Evolutionary conservation across 2,797 vertebrate genomes (phyloP).

Genomic region (Cryptoprocta ferox): DNA sequence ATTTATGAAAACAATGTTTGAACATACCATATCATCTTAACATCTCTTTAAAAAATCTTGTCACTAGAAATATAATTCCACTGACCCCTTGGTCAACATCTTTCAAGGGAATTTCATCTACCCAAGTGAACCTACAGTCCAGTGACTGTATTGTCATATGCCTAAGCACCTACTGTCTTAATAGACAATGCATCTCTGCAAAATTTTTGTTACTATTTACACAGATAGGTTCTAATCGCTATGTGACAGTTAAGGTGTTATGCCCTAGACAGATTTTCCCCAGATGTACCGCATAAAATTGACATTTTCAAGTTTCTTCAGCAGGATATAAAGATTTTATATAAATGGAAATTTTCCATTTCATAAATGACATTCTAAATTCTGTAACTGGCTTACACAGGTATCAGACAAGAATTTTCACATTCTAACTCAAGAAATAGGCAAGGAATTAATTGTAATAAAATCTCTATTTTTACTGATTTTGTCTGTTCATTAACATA

Average conservation of each 20-base stretch:
- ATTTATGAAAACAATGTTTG: slow-evolving; percentile 27
- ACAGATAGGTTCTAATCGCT: slow-evolving; percentile 43
- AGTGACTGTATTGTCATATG: not conserved
- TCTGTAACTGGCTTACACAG: slow-evolving; percentile 46
- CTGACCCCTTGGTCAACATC: not conserved
- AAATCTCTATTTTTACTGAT: not conserved
- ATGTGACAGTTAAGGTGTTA: slow-evolving; percentile 54
- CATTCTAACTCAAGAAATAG: slow-evolving; percentile 44
- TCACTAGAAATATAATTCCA: slow-evolving; percentile 29
- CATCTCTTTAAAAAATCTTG: not conserved
- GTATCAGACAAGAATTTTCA: slow-evolving; percentile 37
- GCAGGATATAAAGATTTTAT: slow-evolving; percentile 76
- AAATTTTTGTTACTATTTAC: slow-evolving; percentile 47
- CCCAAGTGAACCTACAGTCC: not conserved
- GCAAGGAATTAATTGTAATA: slow-evolving; percentile 8
- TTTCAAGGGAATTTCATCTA: not conserved
- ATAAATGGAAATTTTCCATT: slow-evolving; percentile 76
- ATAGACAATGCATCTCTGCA: not conserved
- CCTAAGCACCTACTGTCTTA: not conserved
- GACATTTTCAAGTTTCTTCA: slow-evolving; percentile 77
- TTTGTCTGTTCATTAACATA: slow-evolving; percentile 33
- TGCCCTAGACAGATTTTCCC: slow-evolving; percentile 68
- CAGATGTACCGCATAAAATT: slow-evolving; percentile 73
- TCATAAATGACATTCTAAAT: slow-evolving; percentile 73
- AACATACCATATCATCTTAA: not conserved